Base-by-base conservation (phyloP, 2,888 invertebrate species). In the Dolichopus griseipennis region DNA sequence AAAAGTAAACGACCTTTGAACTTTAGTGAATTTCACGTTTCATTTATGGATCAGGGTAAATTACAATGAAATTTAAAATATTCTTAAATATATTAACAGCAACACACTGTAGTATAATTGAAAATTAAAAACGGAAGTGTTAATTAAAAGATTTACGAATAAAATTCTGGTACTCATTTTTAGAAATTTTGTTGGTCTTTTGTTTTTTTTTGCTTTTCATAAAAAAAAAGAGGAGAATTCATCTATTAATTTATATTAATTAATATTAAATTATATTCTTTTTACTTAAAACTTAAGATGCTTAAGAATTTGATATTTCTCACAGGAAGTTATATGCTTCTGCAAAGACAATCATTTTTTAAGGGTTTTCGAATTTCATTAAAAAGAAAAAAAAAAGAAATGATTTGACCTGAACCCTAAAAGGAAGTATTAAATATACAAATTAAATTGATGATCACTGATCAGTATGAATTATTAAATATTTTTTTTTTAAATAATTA, bases 191-290 rank as follows among this genome's bases (percentile, higher is more conserved):
- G 4, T 9, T 12, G 9, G 9, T 52, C 2, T 2, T 52, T 52
- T 52, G 4, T 9, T 52, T 52, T 52, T 52, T n/a, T n/a, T 52
- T 52, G 9, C 8, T 52, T 52, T 52, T 41, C 8, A 15, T 12
- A 41, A 1, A 41, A 12, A 12, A 41, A 41, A 41, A 27, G 37
- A 37, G 37, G 10, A 52, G 18, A 18, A 52, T 52, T 52, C 15
- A 52, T 52, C 52, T 52, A 52, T 52, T 52, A 52, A 52, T 52
- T 52, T 12, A 52, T 52, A 52, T 52, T 52, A 52, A 52, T 52
- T 52, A 12, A 52, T 52, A 15, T 41, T 41, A 41, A 27, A 27
- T 27, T 27, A 27, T 27, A 27, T 27, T 27, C 5, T 27, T 37
- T 37, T 37, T 52, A n/a, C 1, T 52, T 52, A 12, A 18, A 9